Evolutionary conservation across 2,113 vertebrate genomes (phyloP).

Genomic region (Corynorhinus townsendii): DNA sequence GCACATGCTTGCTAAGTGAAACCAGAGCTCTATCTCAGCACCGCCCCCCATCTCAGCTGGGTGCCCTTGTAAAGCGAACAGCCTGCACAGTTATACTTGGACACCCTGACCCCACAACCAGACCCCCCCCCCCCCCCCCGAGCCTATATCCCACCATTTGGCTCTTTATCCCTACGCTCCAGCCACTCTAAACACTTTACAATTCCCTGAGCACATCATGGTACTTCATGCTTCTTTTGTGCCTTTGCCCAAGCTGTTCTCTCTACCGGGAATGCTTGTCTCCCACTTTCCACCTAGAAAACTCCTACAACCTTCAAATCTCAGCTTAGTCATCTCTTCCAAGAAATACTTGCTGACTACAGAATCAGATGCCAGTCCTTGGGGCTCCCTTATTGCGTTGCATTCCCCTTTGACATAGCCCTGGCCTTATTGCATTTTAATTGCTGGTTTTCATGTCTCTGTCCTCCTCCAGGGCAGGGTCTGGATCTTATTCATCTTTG

Average conservation of each 20-base stretch:
- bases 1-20: neutral
- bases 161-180: neutral
- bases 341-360: neutral
- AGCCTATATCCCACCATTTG: neutral
- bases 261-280: neutral
- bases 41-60: fast-evolving
- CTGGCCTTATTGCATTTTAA: neutral
- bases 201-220: neutral
- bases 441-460: neutral
- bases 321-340: neutral
- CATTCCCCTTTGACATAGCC: neutral
- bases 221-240: neutral
- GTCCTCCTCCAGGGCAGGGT: neutral
- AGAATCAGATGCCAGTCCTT: neutral
- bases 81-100: neutral
- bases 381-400: neutral
- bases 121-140: neutral
- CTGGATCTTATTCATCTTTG: neutral
- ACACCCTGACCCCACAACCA: neutral
- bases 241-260: neutral
- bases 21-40: neutral
- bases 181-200: neutral
- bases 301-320: neutral
- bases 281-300: neutral
- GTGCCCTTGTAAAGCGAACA: neutral